These are phyloP conservation scores for Lateolabrax maculatus DNA, from an alignment of 2,797 vertebrate genomes.

Conservation along the genomic window DNA sequence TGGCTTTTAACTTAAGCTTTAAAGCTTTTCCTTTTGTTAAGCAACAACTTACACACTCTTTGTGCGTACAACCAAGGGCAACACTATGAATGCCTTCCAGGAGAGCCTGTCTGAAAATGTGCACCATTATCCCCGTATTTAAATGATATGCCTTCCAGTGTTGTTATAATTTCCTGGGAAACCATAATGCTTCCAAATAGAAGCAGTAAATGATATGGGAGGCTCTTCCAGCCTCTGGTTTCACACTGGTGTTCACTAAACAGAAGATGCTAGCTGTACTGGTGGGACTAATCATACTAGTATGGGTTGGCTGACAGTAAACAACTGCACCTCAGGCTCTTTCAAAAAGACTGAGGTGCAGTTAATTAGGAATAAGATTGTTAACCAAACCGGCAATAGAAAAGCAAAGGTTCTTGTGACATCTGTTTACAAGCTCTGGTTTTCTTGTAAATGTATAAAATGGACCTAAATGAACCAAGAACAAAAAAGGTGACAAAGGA, in stretches of 20 bases:
- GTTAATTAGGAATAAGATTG: constrained; percentile 10
- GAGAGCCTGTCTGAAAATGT: neutral
- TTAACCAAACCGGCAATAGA: constrained; percentile 16
- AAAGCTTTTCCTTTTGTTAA: neutral
- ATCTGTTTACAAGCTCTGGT: constrained; percentile 41
- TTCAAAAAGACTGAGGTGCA: constrained; percentile 4
- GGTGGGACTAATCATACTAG: neutral
- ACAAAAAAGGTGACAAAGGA: constrained; percentile 48
- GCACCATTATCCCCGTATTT: neutral
- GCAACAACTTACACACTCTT: neutral
- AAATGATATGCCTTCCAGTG: neutral
- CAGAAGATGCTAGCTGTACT: neutral
- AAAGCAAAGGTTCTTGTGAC: constrained; percentile 10
- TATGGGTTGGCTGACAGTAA: neutral
- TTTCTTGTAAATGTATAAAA: constrained; percentile 33
- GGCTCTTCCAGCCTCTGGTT: neutral
- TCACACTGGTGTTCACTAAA: neutral
- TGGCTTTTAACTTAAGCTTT: neutral
- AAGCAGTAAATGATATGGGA: neutral
- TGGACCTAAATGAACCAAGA: constrained; percentile 32
- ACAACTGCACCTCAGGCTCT: neutral
- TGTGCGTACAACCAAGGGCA: neutral
- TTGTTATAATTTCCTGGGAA: neutral
- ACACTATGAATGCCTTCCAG: neutral
- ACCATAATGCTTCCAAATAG: neutral